These are phyloP conservation scores for Eudasyphora cyanicolor DNA, from an alignment of 2,888 invertebrate species.

Conservation along the genomic window DNA sequence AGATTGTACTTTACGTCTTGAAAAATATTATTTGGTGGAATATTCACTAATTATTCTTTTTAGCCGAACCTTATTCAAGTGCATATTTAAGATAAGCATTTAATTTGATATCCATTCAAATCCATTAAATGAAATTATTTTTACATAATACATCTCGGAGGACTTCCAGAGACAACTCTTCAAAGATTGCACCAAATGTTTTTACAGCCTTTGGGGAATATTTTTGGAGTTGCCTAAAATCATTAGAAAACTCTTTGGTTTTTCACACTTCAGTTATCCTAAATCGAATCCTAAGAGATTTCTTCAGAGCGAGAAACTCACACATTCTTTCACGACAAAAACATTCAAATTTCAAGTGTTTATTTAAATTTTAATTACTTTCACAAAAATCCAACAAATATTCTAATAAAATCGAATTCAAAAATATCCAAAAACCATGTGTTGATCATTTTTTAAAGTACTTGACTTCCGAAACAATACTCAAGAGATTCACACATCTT, in stretches of 20 bases:
- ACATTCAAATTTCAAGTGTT: constrained; percentile 50
- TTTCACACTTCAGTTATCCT: constrained; percentile 44
- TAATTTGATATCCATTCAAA: neutral
- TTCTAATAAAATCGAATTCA: constrained; percentile 46
- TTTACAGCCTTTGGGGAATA: constrained; percentile 28
- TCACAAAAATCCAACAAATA: constrained; percentile 15
- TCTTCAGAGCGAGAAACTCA: neutral
- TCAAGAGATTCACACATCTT: constrained; percentile 43
- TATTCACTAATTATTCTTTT: too few species aligned
- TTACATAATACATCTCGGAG: neutral
- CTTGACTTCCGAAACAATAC: constrained; percentile 38
- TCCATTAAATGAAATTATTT: too few species aligned
- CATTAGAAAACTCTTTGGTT: constrained; percentile 21
- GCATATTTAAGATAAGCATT: too few species aligned
- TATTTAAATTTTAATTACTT: constrained; percentile 53
- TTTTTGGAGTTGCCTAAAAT: neutral
- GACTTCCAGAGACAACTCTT: neutral
- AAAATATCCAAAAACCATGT: constrained; percentile 46
- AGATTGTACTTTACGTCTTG: too few species aligned
- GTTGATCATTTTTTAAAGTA: constrained; percentile 48
- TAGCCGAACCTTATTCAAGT: too few species aligned
- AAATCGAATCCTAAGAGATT: constrained; percentile 20
- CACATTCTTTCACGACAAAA: neutral
- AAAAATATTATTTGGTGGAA: too few species aligned
- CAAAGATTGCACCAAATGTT: neutral